Percentiles rank a stretch among this genome's conserved stretches.
Conservation (phyloP, 2,888 invertebrate genomes). For the Azorinus chamasolen region DNA sequence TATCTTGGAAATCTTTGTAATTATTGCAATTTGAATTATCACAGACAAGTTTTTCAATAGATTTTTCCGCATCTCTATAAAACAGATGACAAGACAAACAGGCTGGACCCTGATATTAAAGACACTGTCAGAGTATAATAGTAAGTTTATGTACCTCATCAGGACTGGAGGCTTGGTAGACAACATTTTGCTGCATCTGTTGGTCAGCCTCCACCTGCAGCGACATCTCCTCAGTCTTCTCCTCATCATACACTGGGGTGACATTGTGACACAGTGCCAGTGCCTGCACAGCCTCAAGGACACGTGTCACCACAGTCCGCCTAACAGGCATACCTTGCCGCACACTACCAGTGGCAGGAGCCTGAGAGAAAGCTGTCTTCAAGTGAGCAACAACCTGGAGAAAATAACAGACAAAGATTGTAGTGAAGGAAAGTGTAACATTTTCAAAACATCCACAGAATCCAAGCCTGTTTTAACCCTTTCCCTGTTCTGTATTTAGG, state of each 20-base stretch:
- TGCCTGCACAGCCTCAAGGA: slow-evolving; percentile 96
- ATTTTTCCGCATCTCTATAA: no score
- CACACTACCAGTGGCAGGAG: slow-evolving; percentile 64
- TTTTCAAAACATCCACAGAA: no score
- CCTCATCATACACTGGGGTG: slow-evolving; percentile 96
- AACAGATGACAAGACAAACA: no score
- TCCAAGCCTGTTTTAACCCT: no score
- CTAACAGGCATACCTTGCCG: slow-evolving; percentile 87
- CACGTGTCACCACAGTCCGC: slow-evolving; percentile 91
- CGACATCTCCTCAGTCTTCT: slow-evolving; percentile 74
- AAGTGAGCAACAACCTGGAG: slow-evolving; percentile 87
- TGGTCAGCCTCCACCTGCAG: slow-evolving; percentile 82
- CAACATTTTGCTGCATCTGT: slow-evolving; percentile 82
- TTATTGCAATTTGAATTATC: no score
- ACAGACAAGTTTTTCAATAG: no score
- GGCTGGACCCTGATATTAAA: no score
- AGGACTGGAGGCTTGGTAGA: slow-evolving; percentile 92
- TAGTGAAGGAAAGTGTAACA: background rate
- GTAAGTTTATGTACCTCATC: slow-evolving; percentile 89
- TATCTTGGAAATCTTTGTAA: no score
- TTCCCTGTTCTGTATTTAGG: no score
- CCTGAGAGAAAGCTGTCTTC: slow-evolving; percentile 86
- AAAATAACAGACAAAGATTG: no score
- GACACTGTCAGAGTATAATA: no score
- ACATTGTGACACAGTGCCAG: slow-evolving; percentile 99